Percentiles rank a stretch among this genome's conserved stretches.
These are phyloP conservation scores for Elymnias hypermnestra DNA, from an alignment of 1,140 invertebrate genomes.

Conservation along the genomic window DNA sequence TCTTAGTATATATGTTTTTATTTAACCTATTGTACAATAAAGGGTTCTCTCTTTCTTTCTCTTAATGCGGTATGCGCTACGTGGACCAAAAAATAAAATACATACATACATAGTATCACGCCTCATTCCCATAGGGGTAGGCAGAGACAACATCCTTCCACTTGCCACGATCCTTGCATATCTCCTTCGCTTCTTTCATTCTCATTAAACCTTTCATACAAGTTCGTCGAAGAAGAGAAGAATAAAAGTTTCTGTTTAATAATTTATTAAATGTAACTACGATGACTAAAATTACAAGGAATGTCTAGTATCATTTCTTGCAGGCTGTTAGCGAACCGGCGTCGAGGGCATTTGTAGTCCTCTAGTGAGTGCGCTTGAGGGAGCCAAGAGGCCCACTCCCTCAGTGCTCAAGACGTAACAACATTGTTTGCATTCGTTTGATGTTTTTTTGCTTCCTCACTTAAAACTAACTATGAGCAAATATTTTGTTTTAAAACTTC, in stretches of 20 bases:
- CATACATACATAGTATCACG: no score
- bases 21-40: no score
- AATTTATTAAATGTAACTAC: no score
- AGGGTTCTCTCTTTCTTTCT: no score
- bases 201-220: no score
- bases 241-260: no score
- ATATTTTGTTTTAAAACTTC: background rate
- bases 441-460: slow-evolving; percentile 3
- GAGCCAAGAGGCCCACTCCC: slow-evolving; percentile 1
- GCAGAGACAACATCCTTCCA: no score
- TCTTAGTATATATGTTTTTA: no score
- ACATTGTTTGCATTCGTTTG: slow-evolving; percentile 2
- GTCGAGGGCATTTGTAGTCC: slow-evolving; percentile 1
- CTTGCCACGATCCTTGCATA: no score
- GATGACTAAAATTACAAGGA: background rate
- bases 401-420: background rate
- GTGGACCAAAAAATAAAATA: background rate
- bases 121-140: no score
- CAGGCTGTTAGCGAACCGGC: background rate
- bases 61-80: no score
- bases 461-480: slow-evolving; percentile 2
- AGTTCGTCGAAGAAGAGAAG: background rate
- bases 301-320: background rate
- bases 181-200: no score
- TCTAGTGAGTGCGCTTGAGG: background rate